A percentile compares a stretch with the other conserved stretches of the same genome.
phyloP scores from a whole-genome alignment of 2,888 invertebrate genomes.

The Lochmaea capreae region DNA sequence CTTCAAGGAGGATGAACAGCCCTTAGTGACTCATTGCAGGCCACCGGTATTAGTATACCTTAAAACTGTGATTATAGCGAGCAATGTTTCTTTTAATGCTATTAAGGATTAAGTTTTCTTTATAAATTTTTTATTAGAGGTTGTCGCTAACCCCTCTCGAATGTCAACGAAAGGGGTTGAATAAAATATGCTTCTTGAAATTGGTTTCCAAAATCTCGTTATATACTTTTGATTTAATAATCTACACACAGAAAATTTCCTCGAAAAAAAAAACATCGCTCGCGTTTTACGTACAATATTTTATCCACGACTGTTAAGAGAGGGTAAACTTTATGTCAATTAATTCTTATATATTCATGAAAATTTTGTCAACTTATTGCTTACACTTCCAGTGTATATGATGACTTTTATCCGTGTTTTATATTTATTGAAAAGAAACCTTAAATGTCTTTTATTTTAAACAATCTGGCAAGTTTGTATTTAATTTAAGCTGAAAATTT shows the following conservation, averaged over 20 bases:
- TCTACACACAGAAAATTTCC: neutral
- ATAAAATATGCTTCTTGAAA: constrained; percentile 23
- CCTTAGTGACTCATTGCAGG: constrained; percentile 51
- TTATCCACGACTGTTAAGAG: neutral
- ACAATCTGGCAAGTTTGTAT: no score
- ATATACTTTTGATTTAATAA: neutral
- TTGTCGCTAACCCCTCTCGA: constrained; percentile 15
- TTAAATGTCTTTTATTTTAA: no score
- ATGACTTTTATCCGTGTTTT: no score
- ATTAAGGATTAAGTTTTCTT: constrained; percentile 45
- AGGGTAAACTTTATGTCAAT: no score
- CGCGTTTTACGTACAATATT: neutral
- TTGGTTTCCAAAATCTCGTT: neutral
- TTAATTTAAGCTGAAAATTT: no score
- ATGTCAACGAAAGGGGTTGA: constrained; percentile 17
- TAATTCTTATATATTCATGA: no score
- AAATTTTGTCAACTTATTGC: no score
- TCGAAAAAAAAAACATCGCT: neutral
- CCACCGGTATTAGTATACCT: constrained; percentile 52
- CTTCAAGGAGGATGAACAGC: constrained; percentile 49
- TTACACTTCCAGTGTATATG: no score
- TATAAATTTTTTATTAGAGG: constrained; percentile 46
- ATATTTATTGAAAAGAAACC: no score
- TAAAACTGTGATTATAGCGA: constrained; percentile 52
- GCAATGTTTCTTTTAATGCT: constrained; percentile 52